phyloP scores from a whole-genome alignment of 2,113 vertebrate species.

The Butastur rufipennis region DNA sequence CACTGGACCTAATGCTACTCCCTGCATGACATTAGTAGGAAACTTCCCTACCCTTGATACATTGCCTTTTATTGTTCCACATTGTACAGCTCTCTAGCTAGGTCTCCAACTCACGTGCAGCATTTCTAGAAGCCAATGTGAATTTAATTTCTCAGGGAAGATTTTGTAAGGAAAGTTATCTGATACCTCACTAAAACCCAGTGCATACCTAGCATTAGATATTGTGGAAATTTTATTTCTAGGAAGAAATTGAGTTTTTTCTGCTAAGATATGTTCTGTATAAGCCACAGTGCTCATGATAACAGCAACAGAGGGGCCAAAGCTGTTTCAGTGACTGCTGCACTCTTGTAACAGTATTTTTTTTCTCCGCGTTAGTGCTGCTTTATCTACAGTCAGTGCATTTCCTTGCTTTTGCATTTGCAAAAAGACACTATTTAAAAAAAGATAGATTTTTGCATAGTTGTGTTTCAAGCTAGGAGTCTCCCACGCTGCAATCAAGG shows the following conservation, averaged over 20 bases:
- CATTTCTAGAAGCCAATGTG: neutral
- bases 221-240: neutral
- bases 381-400: slow-evolving; percentile 50
- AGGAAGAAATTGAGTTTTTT: neutral
- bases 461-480: slow-evolving; percentile 27
- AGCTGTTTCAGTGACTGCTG: neutral
- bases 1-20: slow-evolving; percentile 33
- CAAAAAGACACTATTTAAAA: slow-evolving; percentile 24
- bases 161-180: neutral
- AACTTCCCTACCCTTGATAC: slow-evolving; percentile 11
- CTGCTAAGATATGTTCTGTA: neutral
- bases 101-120: neutral
- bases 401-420: slow-evolving; percentile 49
- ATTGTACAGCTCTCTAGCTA: neutral
- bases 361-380: neutral
- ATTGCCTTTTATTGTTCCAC: slow-evolving; percentile 16
- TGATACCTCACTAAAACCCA: neutral
- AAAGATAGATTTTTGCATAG: slow-evolving; percentile 46
- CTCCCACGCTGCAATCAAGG: slow-evolving; percentile 69
- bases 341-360: neutral
- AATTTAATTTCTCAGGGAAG: slow-evolving; percentile 5
- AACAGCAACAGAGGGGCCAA: neutral
- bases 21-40: slow-evolving; percentile 31
- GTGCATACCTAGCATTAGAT: neutral
- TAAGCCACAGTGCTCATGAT: neutral